Conservation (phyloP, 2,113 vertebrate genomes). For the Sylvia atricapilla region DNA sequence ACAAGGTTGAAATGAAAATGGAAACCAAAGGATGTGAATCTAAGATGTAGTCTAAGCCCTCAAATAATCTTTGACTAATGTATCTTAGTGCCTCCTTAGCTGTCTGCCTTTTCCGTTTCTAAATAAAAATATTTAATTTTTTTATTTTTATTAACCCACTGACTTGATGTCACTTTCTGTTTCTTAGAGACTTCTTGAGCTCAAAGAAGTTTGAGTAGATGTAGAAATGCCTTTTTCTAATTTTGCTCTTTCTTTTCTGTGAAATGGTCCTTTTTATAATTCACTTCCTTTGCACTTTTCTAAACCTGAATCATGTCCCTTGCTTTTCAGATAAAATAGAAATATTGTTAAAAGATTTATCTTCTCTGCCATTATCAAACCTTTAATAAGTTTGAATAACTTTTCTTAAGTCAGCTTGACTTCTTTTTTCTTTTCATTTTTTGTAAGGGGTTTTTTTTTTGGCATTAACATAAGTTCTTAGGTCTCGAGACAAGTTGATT, state of each 20-base stretch:
- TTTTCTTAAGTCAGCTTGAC: background rate
- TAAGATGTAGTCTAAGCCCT: background rate
- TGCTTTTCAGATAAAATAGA: slow-evolving; percentile 38
- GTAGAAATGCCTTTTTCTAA: background rate
- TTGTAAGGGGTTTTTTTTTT: background rate
- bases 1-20: background rate
- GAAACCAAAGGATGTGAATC: background rate
- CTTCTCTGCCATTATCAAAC: slow-evolving; percentile 4
- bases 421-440: background rate
- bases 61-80: background rate
- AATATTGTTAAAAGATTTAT: slow-evolving; percentile 39
- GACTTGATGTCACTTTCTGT: background rate
- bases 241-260: background rate
- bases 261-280: background rate
- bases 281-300: background rate
- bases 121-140: background rate
- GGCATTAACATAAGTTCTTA: background rate
- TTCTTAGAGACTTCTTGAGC: background rate
- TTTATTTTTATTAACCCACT: background rate
- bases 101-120: background rate
- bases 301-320: slow-evolving; percentile 11
- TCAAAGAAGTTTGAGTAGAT: background rate
- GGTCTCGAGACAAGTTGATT: background rate
- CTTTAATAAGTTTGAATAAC: slow-evolving; percentile 16
- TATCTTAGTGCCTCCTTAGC: background rate